phyloP scores from a whole-genome alignment of 2,888 invertebrate species.

The Autographa gamma region DNA sequence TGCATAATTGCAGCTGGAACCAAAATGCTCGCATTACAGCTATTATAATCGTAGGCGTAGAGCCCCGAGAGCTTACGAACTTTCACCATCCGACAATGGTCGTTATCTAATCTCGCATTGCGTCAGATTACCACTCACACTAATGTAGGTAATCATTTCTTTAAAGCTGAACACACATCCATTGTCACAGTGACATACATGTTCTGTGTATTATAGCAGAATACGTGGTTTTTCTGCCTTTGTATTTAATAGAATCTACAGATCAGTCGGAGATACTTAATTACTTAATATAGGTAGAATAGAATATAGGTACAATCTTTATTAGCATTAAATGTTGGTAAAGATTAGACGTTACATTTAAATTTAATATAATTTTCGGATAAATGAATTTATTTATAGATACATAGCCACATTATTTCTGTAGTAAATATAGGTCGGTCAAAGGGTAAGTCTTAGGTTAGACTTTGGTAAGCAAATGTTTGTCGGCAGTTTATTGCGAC shows the following conservation, averaged over 20 bases:
- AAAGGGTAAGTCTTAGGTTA: background rate
- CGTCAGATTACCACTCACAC: constrained; percentile 64
- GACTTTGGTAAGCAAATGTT: background rate
- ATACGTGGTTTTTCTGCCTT: background rate
- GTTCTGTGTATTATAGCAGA: background rate
- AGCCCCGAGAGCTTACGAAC: constrained; percentile 62
- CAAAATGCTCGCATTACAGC: constrained; percentile 47
- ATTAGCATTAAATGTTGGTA: too few relatives aligned
- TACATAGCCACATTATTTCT: too few relatives aligned
- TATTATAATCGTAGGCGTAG: constrained; percentile 45
- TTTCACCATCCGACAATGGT: constrained; percentile 70
- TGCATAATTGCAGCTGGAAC: constrained; percentile 25
- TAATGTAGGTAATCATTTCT: constrained; percentile 48
- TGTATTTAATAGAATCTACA: too few relatives aligned
- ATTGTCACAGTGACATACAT: background rate
- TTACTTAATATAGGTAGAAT: too few relatives aligned
- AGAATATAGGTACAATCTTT: too few relatives aligned
- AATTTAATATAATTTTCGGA: too few relatives aligned
- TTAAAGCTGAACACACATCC: constrained; percentile 8
- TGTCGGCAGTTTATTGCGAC: background rate
- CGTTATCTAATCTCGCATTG: constrained; percentile 77
- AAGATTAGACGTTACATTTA: too few relatives aligned
- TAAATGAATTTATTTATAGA: too few relatives aligned
- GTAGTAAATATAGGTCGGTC: too few relatives aligned
- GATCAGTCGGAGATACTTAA: too few relatives aligned